phyloP scores from a whole-genome alignment of 37 sponge, comb jelly and placozoan genomes.

The Ephydatia muelleri region DNA sequence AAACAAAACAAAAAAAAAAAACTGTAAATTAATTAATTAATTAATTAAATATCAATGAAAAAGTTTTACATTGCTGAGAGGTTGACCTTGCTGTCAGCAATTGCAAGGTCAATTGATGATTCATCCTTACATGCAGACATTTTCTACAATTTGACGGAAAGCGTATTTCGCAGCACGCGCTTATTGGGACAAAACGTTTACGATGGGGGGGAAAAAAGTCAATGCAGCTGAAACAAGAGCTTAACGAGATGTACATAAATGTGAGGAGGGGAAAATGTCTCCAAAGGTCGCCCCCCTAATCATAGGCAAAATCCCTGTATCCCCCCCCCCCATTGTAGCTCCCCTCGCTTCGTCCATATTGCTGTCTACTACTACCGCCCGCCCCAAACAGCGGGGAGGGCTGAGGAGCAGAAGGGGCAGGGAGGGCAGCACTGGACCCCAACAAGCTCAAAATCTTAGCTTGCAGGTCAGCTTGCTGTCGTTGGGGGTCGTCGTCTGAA shows the following conservation, averaged over 20 bases:
- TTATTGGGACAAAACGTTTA: not conserved
- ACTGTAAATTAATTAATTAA: too few relatives aligned
- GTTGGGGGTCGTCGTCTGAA: constrained; percentile 42
- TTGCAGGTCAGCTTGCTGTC: constrained; percentile 80
- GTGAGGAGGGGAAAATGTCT: not conserved
- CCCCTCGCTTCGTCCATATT: not conserved
- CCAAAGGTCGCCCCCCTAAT: not conserved
- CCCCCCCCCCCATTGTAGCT: constrained; percentile 11
- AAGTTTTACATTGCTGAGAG: too few relatives aligned
- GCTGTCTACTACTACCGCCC: not conserved
- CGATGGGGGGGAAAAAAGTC: not conserved
- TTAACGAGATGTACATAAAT: not conserved
- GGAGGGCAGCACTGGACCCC: constrained; percentile 82
- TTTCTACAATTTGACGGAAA: not conserved
- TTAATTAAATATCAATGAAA: too few relatives aligned
- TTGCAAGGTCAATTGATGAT: too few relatives aligned
- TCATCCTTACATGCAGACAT: too few relatives aligned
- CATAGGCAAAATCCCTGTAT: not conserved
- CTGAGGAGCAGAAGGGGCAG: constrained; percentile 19
- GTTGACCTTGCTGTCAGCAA: too few relatives aligned
- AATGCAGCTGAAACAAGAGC: not conserved
- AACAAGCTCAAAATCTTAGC: constrained; percentile 83
- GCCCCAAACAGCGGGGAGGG: constrained; percentile 1
- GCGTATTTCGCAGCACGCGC: not conserved
- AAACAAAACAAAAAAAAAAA: too few relatives aligned